Base-by-base conservation (phyloP, 2,888 invertebrate species). In the Tromatobia lineatoria region DNA sequence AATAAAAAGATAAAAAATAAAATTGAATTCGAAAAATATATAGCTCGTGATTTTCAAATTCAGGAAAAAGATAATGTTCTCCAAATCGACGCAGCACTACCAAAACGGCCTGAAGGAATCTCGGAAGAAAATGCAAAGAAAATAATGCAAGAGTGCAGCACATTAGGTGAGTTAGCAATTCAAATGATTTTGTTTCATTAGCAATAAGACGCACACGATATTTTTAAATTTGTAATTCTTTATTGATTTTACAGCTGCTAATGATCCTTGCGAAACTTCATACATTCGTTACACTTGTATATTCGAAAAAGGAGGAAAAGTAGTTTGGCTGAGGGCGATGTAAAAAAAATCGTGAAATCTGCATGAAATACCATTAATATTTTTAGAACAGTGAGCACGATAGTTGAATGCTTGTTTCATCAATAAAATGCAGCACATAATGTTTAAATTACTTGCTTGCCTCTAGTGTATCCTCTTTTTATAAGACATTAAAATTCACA, bases 251-350 rank as follows among this genome's bases (percentile, higher is more conserved):
- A 13, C 54, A 79, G 71, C 25, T 42, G 54, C 54, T 7, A 79
- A 75, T 3, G 76, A 85, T 42, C 66, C 79, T 7, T 85, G 79
- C 52, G 82, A 79, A 38, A 71, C 45, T 1, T 52, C 82, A 0
- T 82, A 64, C 59, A 67, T 74, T 4, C 79, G 52, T 15, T 82
- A 79, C 57, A 42, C 64, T 57, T 85, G 85, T 74, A 25, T 81
- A 7, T 76, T 81, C n/a, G 66, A 82, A 45, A 64, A 57, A 78
- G 50, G 52, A 20, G 82, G 64, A 23, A 71, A 18, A 20, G 73
- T 34, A 38, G 52, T n/a, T 74, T 80, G 57, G 74, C 20, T 74
- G 23, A 67, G 47, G 13, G 57, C 57, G 52, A 47, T 57, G 6
- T 80, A 34, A 38, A 25, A 23, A 50, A 23, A 74, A 34, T 29